These are phyloP conservation scores for Brachymystax lenok DNA, from an alignment of 2,797 vertebrate genomes.

Conservation along the genomic window DNA sequence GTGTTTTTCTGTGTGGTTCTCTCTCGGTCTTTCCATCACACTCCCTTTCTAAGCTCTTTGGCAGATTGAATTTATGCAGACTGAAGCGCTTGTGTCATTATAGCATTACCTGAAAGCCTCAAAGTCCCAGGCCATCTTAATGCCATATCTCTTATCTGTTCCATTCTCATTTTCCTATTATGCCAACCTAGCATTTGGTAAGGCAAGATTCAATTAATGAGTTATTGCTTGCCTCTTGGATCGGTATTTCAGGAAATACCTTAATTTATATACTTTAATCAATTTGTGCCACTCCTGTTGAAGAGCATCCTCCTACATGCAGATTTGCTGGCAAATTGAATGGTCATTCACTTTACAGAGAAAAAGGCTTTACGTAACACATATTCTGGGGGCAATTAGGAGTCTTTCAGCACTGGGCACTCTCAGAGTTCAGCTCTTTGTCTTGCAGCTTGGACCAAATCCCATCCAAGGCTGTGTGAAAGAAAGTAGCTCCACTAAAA, in stretches of 20 bases:
- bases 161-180: conserved; percentile 36
- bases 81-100: conserved; percentile 43
- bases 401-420: conserved; percentile 21
- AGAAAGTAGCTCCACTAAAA: conserved; percentile 36
- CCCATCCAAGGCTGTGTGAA: conserved; percentile 32
- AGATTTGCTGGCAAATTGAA: conserved; percentile 17
- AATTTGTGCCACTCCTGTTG: conserved; percentile 15
- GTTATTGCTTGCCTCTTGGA: conserved; percentile 36
- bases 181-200: conserved; percentile 20
- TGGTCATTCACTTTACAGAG: conserved; percentile 25
- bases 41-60: conserved; percentile 1
- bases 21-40: conserved; percentile 2
- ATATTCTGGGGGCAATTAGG: conserved; percentile 12
- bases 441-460: conserved; percentile 34
- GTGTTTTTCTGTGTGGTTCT: background rate
- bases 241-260: conserved; percentile 25
- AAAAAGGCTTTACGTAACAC: background rate
- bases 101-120: conserved; percentile 65
- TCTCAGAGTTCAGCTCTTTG: conserved; percentile 42
- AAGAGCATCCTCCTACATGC: conserved; percentile 23
- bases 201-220: conserved; percentile 37
- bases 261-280: conserved; percentile 1
- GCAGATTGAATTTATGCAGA: background rate
- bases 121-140: conserved; percentile 56
- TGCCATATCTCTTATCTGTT: conserved; percentile 49